Evolutionary conservation across 2,113 vertebrate species (phyloP), one percentile per base, ranked within the genome.

Genomic region (Trochalopteron elliotii): DNA sequence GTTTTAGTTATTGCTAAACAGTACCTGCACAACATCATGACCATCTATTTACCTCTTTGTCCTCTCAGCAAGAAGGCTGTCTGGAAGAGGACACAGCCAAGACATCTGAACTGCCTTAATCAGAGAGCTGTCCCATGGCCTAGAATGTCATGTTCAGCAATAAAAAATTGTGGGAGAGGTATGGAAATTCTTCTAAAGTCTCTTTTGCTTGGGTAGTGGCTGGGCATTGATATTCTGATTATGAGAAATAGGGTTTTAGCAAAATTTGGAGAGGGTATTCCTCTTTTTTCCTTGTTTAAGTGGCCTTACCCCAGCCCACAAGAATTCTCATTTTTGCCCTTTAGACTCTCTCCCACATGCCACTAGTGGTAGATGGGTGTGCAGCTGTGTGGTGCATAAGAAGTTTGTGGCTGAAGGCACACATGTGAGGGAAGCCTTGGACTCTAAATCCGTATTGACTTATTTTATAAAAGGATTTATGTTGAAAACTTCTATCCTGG

Each of bases 41-140:
- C 3, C 9, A 53, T 33, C 44, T 69, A 1, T 39, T 84, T 78
- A 20, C 61, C 25, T 42, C 25, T 55, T 17, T 69, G 17, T 37
- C 3, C 14, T 20, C 3, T 13, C 18, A 60, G 33, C 0, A 0
- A 55, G n/a, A 23, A 68, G 42, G 7, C 13, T 80, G 16, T 5
- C 10, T 81, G 35, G 7, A 21, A 52, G 5, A 42, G 12, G 3
- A 53, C 9, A 25, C 12, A 75, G 15, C 10, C 23, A 60, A n/a
- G 45, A 42, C 23, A 74, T 37, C 7, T 42, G 45, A 63, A 42
- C 21, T 61, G 23, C 70, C 53, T 37, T 47, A 47, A 56, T 23
- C 27, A 39, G 42, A 78, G 35, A 50, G 7, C 8, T 63, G 49
- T 21, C 28, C 16, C 15, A n/a, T 30, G 10, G 8, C 24, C 39